A percentile compares a stretch with the other conserved stretches of the same genome.
Evolutionary conservation across 2,888 invertebrate species (phyloP).

Genomic region (Epistrophe eligans): DNA sequence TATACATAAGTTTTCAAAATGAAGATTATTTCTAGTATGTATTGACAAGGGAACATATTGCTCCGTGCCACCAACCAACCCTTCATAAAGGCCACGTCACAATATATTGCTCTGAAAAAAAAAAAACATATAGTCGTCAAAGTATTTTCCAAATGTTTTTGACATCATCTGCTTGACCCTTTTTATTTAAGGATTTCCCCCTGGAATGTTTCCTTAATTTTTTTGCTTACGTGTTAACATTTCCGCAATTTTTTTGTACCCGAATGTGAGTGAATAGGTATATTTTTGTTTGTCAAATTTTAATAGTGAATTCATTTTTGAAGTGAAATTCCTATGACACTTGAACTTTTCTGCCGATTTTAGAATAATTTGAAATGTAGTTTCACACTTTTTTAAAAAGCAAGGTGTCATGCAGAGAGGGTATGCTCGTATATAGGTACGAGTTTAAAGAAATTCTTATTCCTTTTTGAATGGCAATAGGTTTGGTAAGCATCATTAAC

Average conservation of each 20-base stretch:
- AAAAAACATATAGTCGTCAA: not conserved
- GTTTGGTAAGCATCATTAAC: not conserved
- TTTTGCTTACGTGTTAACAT: not conserved
- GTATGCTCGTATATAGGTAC: not conserved
- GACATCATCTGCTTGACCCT: conserved; percentile 21
- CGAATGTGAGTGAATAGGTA: not conserved
- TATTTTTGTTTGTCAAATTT: not conserved
- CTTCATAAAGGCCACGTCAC: not conserved
- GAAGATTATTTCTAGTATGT: not conserved
- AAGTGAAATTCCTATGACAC: not conserved
- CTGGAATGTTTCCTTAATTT: not conserved
- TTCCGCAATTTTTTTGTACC: not conserved
- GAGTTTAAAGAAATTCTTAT: not conserved
- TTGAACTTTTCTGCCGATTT: not conserved
- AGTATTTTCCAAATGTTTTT: not conserved
- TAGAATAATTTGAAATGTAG: not conserved
- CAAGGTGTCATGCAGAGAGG: not conserved
- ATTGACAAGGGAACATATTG: not conserved
- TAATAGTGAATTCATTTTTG: not conserved
- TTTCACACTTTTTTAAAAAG: not conserved
- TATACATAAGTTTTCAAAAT: not conserved
- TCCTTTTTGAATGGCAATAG: not conserved
- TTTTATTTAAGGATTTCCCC: not conserved
- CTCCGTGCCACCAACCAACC: not conserved
- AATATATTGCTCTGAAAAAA: not conserved